Percentiles rank a stretch among this genome's conserved stretches.
phyloP scores from a whole-genome alignment of 2,888 invertebrate species.

The Agrotis puta region DNA sequence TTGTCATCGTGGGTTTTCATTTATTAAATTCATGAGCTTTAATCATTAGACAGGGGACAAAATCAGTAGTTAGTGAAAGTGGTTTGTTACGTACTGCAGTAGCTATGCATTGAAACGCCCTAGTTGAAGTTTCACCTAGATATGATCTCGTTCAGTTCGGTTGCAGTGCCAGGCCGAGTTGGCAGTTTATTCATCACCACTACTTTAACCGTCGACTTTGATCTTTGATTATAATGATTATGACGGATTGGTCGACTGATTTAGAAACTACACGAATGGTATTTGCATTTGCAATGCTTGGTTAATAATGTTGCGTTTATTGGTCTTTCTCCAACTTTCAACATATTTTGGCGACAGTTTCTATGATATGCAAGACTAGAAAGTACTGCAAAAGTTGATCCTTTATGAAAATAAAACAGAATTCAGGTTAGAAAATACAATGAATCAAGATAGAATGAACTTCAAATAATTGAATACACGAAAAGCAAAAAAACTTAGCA shows the following conservation, averaged over 20 bases:
- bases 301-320: constrained; percentile 28
- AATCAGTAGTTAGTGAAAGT: constrained; percentile 81
- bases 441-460: constrained; percentile 14
- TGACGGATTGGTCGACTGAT: constrained; percentile 67
- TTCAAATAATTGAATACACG: constrained; percentile 11
- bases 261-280: constrained; percentile 67
- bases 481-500: background rate
- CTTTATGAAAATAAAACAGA: constrained; percentile 1
- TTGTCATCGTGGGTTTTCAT: constrained; percentile 16
- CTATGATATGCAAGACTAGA: constrained; percentile 20
- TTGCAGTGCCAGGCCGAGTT: constrained; percentile 78
- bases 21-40: constrained; percentile 34
- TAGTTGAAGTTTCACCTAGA: constrained; percentile 83
- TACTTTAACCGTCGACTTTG: constrained; percentile 77
- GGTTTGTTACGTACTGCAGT: constrained; percentile 74
- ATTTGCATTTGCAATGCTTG: constrained; percentile 39
- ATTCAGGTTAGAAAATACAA: background rate
- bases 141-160: constrained; percentile 78
- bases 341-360: constrained; percentile 24
- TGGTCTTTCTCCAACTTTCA: background rate
- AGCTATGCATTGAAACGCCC: constrained; percentile 71
- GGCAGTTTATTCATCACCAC: constrained; percentile 78
- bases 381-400: constrained; percentile 18
- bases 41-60: constrained; percentile 67
- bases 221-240: constrained; percentile 74